Conservation (phyloP, 2,888 invertebrate genomes). For the Imbricaverruca yamaguchii region DNA sequence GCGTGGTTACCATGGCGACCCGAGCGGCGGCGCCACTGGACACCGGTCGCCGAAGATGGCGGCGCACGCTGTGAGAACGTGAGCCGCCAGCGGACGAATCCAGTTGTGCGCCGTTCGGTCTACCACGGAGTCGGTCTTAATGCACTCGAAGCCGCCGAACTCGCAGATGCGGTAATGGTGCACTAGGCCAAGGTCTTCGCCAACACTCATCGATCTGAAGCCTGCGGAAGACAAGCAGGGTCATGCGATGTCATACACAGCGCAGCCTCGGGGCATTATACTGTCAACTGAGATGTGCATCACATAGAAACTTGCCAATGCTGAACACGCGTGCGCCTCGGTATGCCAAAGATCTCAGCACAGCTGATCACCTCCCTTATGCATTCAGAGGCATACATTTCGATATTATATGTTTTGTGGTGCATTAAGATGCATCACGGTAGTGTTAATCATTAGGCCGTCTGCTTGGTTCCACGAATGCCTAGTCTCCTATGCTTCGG, state of each 20-base stretch:
- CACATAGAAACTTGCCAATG: no score
- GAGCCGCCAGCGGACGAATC: constrained; percentile 33
- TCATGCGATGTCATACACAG: not conserved
- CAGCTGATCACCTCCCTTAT: no score
- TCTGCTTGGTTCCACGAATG: no score
- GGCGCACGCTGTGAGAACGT: constrained; percentile 26
- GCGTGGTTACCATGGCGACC: constrained; percentile 27
- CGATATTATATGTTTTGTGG: no score
- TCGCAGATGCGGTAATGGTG: constrained; percentile 39
- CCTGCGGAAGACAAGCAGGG: constrained; percentile 27
- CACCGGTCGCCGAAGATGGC: constrained; percentile 25
- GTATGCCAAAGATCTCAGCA: no score
- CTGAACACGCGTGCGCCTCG: no score
- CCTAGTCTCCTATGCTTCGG: no score
- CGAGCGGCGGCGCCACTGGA: constrained; percentile 26
- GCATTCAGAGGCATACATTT: no score
- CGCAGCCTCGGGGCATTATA: no score
- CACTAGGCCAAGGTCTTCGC: constrained; percentile 33
- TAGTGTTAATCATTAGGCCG: no score
- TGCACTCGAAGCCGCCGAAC: constrained; percentile 37
- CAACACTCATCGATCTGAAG: constrained; percentile 29
- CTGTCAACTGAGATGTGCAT: no score
- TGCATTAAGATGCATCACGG: no score
- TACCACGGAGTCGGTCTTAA: constrained; percentile 35
- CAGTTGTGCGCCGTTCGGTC: constrained; percentile 36